Evolutionary conservation across 1,140 invertebrate genomes (phyloP), one percentile per base, ranked within the genome.

Genomic region (Psix sp.): DNA sequence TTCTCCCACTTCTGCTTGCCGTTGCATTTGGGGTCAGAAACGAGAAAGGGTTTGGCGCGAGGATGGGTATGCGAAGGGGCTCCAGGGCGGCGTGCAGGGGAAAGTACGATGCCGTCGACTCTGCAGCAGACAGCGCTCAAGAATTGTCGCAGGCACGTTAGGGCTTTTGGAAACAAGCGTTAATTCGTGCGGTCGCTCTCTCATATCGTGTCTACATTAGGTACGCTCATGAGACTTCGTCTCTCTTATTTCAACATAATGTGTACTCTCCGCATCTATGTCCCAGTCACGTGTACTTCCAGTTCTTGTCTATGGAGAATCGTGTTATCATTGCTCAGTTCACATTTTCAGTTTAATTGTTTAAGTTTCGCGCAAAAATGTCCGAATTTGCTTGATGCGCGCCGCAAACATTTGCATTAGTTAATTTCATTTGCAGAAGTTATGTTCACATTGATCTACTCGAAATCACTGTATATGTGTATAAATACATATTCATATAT

Each of bases 121-220:
- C 85, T 87, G 86, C 83, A 82, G 76, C 56, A 86, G 86, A 86
- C 86, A 87, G 86, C 82, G 80, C 84, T 86, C 86, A 87, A 87
- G 86, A 87, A 86, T 87, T 86, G 86, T 87, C 86, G 82, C 83
- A 76, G 81, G 79, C 86, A 86, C 82, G 84, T 84, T 84, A 85
- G 84, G 79, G 83, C 80, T 85, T 86, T 84, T 84, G 80, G 82
- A 82, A 85, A 84, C 82, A 82, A 86, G 82, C 84, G 83, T 84
- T 86, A 87, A 86, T 86, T 86, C 82, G 79, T 81, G 82, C 80
- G 79, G 80, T 81, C 77, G 77, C 78, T 80, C 80, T 80, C 77
- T 80, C 78, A 76, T 79, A 74, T 77, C 79, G 60, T 63, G 74
- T 59, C 52, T 73, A 63, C 54, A 71, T 77, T 76, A 75, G 66